phyloP scores from a whole-genome alignment of 1,140 invertebrate species.

The Lethrus apterus region DNA sequence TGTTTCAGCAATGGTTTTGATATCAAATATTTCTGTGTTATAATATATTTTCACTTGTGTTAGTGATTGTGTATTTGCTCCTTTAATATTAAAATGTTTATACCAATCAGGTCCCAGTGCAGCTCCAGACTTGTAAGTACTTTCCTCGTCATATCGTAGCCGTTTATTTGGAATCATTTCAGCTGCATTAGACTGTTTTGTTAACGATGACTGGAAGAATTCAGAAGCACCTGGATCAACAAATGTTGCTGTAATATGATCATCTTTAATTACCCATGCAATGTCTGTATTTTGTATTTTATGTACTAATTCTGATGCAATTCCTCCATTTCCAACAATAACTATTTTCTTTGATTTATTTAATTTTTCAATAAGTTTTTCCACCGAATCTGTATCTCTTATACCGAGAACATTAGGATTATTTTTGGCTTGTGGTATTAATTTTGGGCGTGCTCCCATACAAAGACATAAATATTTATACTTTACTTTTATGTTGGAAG shows the following conservation, averaged over 20 bases:
- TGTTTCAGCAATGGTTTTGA: constrained; percentile 40
- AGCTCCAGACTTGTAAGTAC: constrained; percentile 54
- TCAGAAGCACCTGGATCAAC: constrained; percentile 92
- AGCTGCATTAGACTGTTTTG: neutral
- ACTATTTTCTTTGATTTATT: constrained; percentile 60
- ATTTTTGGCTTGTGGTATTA: constrained; percentile 54
- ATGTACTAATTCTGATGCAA: constrained; percentile 92
- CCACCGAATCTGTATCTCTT: constrained; percentile 90
- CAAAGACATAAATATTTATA: constrained; percentile 88
- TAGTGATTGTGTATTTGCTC: constrained; percentile 42
- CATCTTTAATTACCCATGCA: constrained; percentile 90
- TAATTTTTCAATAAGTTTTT: constrained; percentile 68
- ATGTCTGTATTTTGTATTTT: constrained; percentile 79
- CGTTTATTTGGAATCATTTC: constrained; percentile 49
- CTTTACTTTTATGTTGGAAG: constrained; percentile 50
- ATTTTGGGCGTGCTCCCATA: constrained; percentile 76
- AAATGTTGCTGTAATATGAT: constrained; percentile 87
- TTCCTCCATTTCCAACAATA: constrained; percentile 94
- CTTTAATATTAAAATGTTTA: constrained; percentile 57
- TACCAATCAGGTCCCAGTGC: constrained; percentile 96
- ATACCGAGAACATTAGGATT: constrained; percentile 75
- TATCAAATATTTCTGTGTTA: constrained; percentile 59
- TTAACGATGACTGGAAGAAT: constrained; percentile 66
- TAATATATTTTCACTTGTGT: constrained; percentile 52
- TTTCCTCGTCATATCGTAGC: constrained; percentile 59